Evolutionary conservation across 2,113 vertebrate species (phyloP).

Genomic region (Tretioscincus oriximinensis): DNA sequence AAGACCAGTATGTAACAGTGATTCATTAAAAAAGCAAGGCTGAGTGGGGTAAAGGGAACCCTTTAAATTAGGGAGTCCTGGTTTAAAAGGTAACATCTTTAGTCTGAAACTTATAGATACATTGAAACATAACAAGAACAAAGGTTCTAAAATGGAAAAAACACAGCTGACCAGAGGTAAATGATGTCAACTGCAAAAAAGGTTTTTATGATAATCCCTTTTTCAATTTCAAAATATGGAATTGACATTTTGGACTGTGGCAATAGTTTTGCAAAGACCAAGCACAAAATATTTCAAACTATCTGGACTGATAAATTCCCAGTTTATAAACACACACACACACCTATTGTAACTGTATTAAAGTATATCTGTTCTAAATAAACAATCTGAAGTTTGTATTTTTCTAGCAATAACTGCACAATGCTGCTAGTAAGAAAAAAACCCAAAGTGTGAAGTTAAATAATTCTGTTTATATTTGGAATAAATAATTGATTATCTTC

Average conservation of each 20-base stretch:
- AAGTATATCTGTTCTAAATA: not conserved
- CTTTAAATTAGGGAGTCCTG: too few relatives aligned
- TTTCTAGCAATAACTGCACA: not conserved
- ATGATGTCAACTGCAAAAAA: not conserved
- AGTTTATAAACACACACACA: not conserved
- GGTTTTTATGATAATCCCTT: not conserved
- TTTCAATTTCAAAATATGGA: not conserved
- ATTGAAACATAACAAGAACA: too few relatives aligned
- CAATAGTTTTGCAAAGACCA: not conserved
- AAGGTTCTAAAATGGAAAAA: too few relatives aligned
- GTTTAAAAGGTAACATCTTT: too few relatives aligned
- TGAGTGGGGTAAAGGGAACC: not conserved
- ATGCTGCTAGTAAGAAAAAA: not conserved
- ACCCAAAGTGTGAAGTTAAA: slow-evolving; percentile 31
- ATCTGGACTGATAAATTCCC: not conserved
- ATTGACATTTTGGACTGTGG: not conserved
- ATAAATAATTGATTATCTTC: slow-evolving; percentile 14
- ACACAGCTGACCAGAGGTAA: too few relatives aligned
- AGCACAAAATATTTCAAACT: not conserved
- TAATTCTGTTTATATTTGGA: slow-evolving; percentile 36
- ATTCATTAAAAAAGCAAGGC: not conserved
- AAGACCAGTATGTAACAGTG: not conserved
- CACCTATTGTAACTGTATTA: not conserved
- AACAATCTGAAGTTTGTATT: not conserved
- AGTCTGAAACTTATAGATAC: too few relatives aligned